Conservation (phyloP, 2,888 invertebrate species). For the Chaitophorus viminalis region DNA sequence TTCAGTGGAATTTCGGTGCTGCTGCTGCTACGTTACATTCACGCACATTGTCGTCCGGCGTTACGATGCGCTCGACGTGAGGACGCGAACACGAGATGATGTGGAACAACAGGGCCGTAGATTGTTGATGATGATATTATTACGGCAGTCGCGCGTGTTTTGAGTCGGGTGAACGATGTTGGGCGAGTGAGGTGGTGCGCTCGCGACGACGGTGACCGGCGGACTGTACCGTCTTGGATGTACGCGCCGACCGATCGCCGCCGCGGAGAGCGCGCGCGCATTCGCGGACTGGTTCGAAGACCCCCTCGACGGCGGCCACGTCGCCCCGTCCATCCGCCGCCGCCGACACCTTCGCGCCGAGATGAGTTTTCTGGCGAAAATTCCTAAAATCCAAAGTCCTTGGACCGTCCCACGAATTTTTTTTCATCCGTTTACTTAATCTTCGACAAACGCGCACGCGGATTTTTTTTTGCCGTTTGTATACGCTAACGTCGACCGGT, state of each 20-base stretch:
- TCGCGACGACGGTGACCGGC: conserved; percentile 22
- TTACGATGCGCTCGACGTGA: neutral
- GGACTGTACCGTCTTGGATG: neutral
- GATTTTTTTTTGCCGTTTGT: neutral
- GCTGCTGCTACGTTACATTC: neutral
- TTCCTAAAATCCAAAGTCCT: conserved; percentile 22
- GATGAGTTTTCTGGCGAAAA: conserved; percentile 41
- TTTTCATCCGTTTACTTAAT: neutral
- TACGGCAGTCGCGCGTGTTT: neutral
- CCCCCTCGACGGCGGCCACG: neutral
- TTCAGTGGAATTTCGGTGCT: neutral
- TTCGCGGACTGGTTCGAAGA: conserved; percentile 9
- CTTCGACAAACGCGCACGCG: neutral
- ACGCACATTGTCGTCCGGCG: conserved; percentile 12
- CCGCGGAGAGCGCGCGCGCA: neutral
- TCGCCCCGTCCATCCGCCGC: neutral
- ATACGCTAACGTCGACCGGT: neutral
- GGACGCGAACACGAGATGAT: too few relatives aligned
- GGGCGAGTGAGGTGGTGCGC: neutral
- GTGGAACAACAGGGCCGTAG: too few relatives aligned
- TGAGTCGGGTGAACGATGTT: neutral
- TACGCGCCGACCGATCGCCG: neutral
- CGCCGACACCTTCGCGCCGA: neutral
- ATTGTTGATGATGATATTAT: neutral
- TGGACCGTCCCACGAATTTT: conserved; percentile 13